Evolutionary conservation across 1,140 invertebrate genomes (phyloP).

Genomic region (Popillia japonica): DNA sequence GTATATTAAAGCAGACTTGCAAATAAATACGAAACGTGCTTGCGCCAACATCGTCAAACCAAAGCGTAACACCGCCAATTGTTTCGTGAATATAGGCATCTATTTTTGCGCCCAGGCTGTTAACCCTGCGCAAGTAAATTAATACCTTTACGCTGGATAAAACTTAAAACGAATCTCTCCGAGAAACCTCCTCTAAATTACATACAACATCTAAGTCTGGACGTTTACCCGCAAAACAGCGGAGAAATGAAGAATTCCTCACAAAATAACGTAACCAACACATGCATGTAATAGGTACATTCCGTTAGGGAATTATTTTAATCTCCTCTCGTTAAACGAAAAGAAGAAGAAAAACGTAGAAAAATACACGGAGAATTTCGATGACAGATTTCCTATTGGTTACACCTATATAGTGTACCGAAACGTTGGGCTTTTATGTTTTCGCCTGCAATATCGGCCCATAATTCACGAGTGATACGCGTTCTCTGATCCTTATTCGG

Average conservation of each 20-base stretch:
- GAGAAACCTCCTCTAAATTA: too few relatives aligned
- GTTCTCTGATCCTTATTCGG: background rate
- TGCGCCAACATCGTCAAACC: background rate
- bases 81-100: background rate
- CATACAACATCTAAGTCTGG: too few relatives aligned
- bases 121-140: background rate
- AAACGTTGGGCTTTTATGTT: background rate
- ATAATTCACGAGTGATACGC: background rate
- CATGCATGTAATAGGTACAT: too few relatives aligned
- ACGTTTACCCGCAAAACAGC: too few relatives aligned
- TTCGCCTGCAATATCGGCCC: conserved; percentile 2
- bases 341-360: background rate
- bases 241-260: too few relatives aligned
- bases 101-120: background rate
- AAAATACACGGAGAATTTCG: too few relatives aligned
- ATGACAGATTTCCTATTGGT: background rate
- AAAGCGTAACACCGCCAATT: conserved; percentile 20
- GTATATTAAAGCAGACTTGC: background rate
- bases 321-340: background rate
- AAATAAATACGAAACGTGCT: conserved; percentile 29
- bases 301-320: too few relatives aligned
- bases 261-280: too few relatives aligned
- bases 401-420: background rate
- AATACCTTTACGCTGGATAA: too few relatives aligned
- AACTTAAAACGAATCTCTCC: too few relatives aligned